Conservation (phyloP, 2,797 vertebrate species). For the Cottoperca gobio region DNA sequence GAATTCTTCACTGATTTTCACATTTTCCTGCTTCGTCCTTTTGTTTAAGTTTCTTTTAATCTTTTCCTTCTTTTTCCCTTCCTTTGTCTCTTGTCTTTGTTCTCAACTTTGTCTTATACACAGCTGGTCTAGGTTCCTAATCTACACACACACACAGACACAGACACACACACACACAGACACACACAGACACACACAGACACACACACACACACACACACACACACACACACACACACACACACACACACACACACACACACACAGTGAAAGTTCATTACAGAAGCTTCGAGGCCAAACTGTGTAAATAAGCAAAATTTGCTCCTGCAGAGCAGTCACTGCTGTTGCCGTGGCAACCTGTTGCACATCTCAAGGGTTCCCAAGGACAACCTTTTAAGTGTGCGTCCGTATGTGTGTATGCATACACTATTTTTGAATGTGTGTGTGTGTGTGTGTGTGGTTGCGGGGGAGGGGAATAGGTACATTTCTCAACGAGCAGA, state of each 20-base stretch:
- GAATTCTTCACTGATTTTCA: not conserved
- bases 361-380: slow-evolving; percentile 74
- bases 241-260: not conserved
- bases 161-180: not conserved
- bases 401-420: slow-evolving; percentile 40
- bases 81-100: not conserved
- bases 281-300: slow-evolving; percentile 68
- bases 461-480: not conserved
- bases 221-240: slow-evolving; percentile 10
- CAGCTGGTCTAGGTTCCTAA: not conserved
- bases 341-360: slow-evolving; percentile 72
- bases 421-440: slow-evolving; percentile 32
- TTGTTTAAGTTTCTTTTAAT: not conserved
- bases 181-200: not conserved
- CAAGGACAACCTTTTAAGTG: slow-evolving; percentile 66
- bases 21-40: not conserved
- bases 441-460: too few species aligned
- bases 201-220: not conserved
- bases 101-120: not conserved
- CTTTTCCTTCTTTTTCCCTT: not conserved
- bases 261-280: slow-evolving; percentile 43
- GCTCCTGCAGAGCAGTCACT: slow-evolving; percentile 53
- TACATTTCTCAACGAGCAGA: slow-evolving; percentile 45
- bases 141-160: slow-evolving; percentile 10
- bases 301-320: slow-evolving; percentile 75